These are phyloP conservation scores for Melipona bicolor DNA, from an alignment of 2,888 invertebrate genomes.

Conservation along the genomic window DNA sequence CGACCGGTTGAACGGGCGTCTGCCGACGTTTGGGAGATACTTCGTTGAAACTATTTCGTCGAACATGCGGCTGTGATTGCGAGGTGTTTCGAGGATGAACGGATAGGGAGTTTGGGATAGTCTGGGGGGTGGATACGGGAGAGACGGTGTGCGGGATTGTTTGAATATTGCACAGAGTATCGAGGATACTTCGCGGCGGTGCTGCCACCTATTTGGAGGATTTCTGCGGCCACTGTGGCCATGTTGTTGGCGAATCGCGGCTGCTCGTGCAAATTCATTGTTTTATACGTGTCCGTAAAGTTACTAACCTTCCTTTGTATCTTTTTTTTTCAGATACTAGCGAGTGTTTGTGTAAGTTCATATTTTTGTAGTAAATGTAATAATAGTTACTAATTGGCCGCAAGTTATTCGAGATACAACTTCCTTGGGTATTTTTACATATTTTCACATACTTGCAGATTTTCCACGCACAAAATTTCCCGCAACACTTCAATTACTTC, in stretches of 20 bases:
- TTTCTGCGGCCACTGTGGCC: neutral
- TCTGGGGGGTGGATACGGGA: conserved; percentile 12
- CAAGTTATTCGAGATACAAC: too few species aligned
- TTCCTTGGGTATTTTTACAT: too few species aligned
- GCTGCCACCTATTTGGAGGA: neutral
- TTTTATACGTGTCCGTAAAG: neutral
- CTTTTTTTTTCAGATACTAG: too few species aligned
- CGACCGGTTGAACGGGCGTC: conserved; percentile 64
- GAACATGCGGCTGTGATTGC: conserved; percentile 22
- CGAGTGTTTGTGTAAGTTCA: too few species aligned
- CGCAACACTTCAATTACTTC: too few species aligned
- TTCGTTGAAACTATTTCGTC: conserved; percentile 26
- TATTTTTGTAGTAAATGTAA: too few species aligned
- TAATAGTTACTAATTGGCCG: too few species aligned
- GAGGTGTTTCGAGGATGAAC: neutral
- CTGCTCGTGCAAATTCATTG: neutral
- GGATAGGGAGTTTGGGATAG: neutral
- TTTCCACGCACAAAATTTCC: too few species aligned
- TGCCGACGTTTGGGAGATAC: conserved; percentile 33
- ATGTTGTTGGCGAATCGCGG: neutral
- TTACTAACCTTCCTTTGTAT: too few species aligned
- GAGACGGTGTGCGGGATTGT: neutral
- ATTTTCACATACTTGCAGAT: too few species aligned
- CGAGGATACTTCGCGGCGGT: neutral
- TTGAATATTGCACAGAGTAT: neutral